Evolutionary conservation across 2,888 invertebrate genomes (phyloP).

Genomic region (Pachliopta kotzebuea): DNA sequence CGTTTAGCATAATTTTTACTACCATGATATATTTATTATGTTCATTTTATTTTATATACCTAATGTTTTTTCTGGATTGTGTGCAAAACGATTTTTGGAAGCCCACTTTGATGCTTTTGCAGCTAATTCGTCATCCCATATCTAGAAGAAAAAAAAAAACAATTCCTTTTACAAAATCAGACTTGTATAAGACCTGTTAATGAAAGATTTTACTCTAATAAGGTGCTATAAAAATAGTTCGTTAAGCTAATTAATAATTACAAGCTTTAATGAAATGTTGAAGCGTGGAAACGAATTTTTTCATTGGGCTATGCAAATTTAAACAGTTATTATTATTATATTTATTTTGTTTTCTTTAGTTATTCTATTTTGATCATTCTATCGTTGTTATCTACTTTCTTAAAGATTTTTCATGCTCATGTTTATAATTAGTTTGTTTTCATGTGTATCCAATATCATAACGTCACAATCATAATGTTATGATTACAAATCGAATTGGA

Average conservation of each 20-base stretch:
- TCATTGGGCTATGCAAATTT: not conserved
- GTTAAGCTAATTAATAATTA: not conserved
- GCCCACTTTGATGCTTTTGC: conserved; percentile 59
- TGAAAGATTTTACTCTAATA: not conserved
- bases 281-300: not conserved
- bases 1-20: no score
- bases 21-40: no score
- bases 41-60: conserved; percentile 38
- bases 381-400: no score
- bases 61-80: conserved; percentile 53
- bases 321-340: not conserved
- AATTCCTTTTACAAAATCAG: not conserved
- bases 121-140: conserved; percentile 62
- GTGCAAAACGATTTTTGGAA: conserved; percentile 40
- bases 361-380: not conserved
- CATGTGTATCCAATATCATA: no score
- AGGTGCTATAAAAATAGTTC: not conserved
- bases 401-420: no score
- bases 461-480: no score
- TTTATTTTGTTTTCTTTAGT: not conserved
- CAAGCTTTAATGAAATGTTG: not conserved
- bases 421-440: no score
- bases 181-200: not conserved
- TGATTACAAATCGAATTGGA: no score
- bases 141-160: conserved; percentile 39